Percentiles rank a stretch among this genome's conserved stretches.
These are phyloP conservation scores for Hirudinaria manillensis DNA, from an alignment of 2,888 invertebrate species.

Conservation along the genomic window DNA sequence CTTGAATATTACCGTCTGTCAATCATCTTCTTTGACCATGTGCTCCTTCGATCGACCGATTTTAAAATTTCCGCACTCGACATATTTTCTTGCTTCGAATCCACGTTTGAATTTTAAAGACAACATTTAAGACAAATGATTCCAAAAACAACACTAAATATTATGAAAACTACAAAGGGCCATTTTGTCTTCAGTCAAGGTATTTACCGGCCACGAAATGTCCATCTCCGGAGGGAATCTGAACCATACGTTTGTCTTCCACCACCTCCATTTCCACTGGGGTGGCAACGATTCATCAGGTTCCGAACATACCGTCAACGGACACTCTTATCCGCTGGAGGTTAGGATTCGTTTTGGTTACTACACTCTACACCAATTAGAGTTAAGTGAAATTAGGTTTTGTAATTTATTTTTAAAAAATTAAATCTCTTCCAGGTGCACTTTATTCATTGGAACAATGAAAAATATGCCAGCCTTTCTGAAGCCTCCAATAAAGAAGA, in stretches of 20 bases:
- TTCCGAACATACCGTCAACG: conserved; percentile 20
- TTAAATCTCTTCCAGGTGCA: not conserved
- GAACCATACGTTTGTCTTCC: not conserved
- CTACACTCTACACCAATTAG: too few relatives aligned
- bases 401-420: not conserved
- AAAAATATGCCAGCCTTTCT: not conserved
- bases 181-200: too few relatives aligned
- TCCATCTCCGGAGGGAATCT: conserved; percentile 6
- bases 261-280: conserved; percentile 23
- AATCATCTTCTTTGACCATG: too few relatives aligned
- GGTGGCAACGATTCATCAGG: not conserved
- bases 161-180: too few relatives aligned
- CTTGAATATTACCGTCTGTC: too few relatives aligned
- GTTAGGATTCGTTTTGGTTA: not conserved
- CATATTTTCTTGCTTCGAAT: too few relatives aligned
- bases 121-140: too few relatives aligned
- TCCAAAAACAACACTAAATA: too few relatives aligned
- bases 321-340: conserved; percentile 10
- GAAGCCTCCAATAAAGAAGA: conserved; percentile 5
- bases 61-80: too few relatives aligned
- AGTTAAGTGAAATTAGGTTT: not conserved
- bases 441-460: conserved; percentile 11
- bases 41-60: too few relatives aligned
- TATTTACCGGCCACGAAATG: not conserved
- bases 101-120: too few relatives aligned